Percentiles rank a stretch among this genome's conserved stretches.
Conservation (phyloP, 2,113 vertebrate genomes). For the Himantopus leucocephalus region DNA sequence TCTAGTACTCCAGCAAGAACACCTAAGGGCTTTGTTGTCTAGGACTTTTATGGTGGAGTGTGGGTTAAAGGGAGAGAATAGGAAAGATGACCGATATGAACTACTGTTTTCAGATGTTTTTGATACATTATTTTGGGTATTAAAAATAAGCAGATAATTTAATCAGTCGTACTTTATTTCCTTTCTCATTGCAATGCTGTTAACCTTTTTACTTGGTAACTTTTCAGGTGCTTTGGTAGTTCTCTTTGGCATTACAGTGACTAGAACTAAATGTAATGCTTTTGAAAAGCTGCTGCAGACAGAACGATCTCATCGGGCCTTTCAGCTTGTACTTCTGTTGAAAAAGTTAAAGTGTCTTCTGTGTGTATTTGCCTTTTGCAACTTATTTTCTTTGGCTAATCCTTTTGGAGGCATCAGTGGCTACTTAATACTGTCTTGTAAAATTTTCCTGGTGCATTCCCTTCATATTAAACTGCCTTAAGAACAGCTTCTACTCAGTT, state of each 20-base stretch:
- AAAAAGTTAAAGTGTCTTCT: constrained; percentile 3
- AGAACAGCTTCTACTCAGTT: constrained; percentile 10
- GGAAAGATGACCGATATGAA: background rate
- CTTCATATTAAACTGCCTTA: background rate
- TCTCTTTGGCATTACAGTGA: constrained; percentile 30
- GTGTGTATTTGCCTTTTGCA: constrained; percentile 12
- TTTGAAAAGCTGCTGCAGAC: background rate
- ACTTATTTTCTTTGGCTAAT: constrained; percentile 47
- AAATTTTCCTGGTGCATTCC: constrained; percentile 10
- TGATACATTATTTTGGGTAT: background rate
- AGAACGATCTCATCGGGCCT: background rate
- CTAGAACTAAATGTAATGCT: background rate
- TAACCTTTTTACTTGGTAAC: constrained; percentile 42
- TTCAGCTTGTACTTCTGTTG: constrained; percentile 13
- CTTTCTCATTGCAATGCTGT: background rate
- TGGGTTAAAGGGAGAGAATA: background rate
- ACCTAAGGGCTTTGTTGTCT: background rate
- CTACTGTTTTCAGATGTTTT: background rate
- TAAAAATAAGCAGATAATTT: constrained; percentile 2
- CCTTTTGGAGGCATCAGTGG: constrained; percentile 6
- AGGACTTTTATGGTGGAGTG: background rate
- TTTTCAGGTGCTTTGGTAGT: constrained; percentile 30
- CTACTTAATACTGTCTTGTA: background rate
- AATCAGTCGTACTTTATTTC: background rate
- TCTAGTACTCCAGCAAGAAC: background rate